phyloP scores from a whole-genome alignment of 2,113 vertebrate genomes.

The Panurus biarmicus region DNA sequence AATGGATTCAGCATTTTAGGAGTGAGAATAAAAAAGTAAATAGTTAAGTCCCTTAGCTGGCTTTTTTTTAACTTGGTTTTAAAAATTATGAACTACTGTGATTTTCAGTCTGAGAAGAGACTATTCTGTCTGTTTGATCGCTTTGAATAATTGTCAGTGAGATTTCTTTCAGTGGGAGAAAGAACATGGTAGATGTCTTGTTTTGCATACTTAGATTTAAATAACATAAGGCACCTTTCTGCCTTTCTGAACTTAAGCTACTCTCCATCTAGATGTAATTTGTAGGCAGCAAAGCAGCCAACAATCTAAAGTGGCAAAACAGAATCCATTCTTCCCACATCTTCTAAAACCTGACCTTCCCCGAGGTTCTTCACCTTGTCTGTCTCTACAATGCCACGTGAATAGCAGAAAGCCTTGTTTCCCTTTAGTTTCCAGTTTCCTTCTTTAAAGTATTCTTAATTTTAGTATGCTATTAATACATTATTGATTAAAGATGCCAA shows the following conservation, averaged over 20 bases:
- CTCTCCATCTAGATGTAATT: not conserved
- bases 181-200: not conserved
- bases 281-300: not conserved
- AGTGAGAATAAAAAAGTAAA: slow-evolving; percentile 16
- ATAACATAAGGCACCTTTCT: not conserved
- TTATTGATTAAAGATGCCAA: not conserved
- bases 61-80: not conserved
- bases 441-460: not conserved
- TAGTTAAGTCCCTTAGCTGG: not conserved
- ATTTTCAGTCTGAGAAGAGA: not conserved
- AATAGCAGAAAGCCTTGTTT: not conserved
- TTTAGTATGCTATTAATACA: not conserved
- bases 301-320: not conserved
- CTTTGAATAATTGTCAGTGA: not conserved
- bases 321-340: not conserved
- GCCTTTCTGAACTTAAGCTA: not conserved
- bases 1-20: slow-evolving; percentile 14
- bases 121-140: not conserved
- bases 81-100: not conserved
- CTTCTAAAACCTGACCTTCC: not conserved
- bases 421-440: not conserved
- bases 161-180: not conserved
- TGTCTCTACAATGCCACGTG: not conserved
- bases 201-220: not conserved
- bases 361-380: not conserved